phyloP scores from a whole-genome alignment of 2,113 vertebrate genomes.

The Garra rufa region DNA sequence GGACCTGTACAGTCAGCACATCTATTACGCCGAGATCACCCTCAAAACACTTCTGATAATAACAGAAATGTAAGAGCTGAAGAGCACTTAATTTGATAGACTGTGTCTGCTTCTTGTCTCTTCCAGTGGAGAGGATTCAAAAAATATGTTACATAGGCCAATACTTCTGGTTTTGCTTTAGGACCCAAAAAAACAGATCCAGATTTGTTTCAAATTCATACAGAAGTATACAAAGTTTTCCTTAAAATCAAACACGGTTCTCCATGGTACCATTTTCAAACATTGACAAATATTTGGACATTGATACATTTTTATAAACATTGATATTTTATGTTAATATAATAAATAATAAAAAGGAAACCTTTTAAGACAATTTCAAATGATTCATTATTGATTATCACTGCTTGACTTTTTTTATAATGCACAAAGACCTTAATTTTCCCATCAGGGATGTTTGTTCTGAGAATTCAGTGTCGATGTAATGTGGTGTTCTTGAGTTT shows the following conservation, averaged over 20 bases:
- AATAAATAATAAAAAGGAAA: background rate
- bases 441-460: background rate
- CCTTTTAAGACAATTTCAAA: background rate
- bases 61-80: background rate
- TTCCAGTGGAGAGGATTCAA: background rate
- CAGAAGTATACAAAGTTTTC: background rate
- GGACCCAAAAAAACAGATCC: background rate
- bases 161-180: background rate
- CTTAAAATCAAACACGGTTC: background rate
- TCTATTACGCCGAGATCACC: background rate
- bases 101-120: background rate
- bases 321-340: no score
- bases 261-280: background rate
- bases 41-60: background rate
- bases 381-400: background rate
- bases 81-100: background rate
- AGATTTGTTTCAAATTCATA: background rate
- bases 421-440: background rate
- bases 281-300: no score
- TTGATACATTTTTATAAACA: no score
- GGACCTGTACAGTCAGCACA: conserved; percentile 41
- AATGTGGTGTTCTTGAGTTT: background rate
- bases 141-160: background rate
- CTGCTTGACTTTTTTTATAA: background rate
- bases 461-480: background rate